A percentile compares a stretch with the other conserved stretches of the same genome.
phyloP scores from a whole-genome alignment of 2,113 vertebrate genomes.

The Vombatus ursinus region DNA sequence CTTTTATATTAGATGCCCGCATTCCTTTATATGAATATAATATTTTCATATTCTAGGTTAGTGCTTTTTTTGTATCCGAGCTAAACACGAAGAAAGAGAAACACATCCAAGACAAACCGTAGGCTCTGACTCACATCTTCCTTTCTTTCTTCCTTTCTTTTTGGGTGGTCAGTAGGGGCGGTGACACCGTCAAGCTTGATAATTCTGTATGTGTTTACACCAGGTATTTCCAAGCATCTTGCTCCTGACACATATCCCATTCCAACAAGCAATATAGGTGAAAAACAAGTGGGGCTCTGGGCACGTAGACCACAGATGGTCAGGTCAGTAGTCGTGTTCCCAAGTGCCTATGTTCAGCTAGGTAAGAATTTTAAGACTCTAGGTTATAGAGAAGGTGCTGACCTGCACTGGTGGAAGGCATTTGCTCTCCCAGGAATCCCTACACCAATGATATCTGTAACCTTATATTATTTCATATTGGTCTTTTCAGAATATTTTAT shows the following conservation, averaged over 20 bases:
- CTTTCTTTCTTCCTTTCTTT: neutral
- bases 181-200: slow-evolving; percentile 34
- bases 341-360: slow-evolving; percentile 52
- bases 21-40: slow-evolving; percentile 80
- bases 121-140: slow-evolving; percentile 37
- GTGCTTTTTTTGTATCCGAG: slow-evolving; percentile 82
- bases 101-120: neutral
- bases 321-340: slow-evolving; percentile 48
- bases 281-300: neutral
- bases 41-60: slow-evolving; percentile 86
- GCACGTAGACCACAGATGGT: neutral
- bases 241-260: neutral
- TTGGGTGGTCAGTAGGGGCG: neutral
- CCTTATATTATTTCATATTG: neutral
- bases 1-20: slow-evolving; percentile 83
- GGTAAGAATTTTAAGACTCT: slow-evolving; percentile 57
- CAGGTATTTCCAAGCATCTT: slow-evolving; percentile 29
- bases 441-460: neutral
- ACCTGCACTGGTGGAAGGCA: neutral
- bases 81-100: slow-evolving; percentile 69
- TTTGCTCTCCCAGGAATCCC: neutral
- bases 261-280: slow-evolving; percentile 28
- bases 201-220: slow-evolving; percentile 49
- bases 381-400: neutral
- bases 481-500: neutral